Percentiles rank a stretch among this genome's conserved stretches.
These are phyloP conservation scores for Pemphigus obesinymphae DNA, from an alignment of 1,140 invertebrate genomes.

Conservation along the genomic window DNA sequence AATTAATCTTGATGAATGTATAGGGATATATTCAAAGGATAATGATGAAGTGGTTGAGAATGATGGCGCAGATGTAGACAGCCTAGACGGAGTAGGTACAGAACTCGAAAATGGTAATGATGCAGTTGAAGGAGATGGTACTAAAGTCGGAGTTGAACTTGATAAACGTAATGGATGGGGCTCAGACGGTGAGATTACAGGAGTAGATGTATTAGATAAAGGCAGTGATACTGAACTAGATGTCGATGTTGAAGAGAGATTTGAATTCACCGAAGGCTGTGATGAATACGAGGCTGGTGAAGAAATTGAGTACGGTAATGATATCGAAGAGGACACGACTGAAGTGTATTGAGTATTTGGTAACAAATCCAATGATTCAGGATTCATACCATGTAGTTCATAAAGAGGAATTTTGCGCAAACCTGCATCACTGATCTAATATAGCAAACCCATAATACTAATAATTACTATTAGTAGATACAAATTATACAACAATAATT, in stretches of 20 bases:
- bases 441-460: not conserved
- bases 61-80: not conserved
- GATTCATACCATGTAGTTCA: not conserved
- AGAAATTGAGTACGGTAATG: not conserved
- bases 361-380: not conserved
- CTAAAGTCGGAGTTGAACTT: not conserved
- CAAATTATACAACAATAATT: no score
- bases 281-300: not conserved
- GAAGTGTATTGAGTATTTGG: not conserved
- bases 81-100: not conserved
- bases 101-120: not conserved
- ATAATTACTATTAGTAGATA: not conserved
- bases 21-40: no score
- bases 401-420: not conserved
- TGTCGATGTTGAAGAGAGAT: not conserved
- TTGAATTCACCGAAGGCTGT: not conserved
- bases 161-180: not conserved
- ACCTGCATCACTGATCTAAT: not conserved
- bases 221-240: not conserved
- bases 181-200: not conserved
- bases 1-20: not conserved
- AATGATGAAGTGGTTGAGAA: no score
- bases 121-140: not conserved
- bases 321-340: not conserved
- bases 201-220: not conserved